Conservation (phyloP, 2,113 vertebrate genomes). For the human region DNA sequence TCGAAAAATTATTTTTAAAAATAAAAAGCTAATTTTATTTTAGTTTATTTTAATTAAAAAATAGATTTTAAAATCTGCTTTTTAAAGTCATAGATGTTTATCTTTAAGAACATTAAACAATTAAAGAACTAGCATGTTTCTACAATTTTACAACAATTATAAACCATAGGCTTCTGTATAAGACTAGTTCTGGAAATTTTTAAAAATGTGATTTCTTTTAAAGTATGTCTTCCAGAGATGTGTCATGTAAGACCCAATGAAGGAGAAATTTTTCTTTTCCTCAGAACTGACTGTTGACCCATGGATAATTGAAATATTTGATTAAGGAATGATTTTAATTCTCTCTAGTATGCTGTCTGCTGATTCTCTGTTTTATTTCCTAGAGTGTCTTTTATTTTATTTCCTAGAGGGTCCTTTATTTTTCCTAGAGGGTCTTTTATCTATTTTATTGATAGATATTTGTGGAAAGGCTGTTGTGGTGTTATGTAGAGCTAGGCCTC, state of each 20-base stretch:
- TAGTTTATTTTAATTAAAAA: too few species aligned
- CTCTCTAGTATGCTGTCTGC: background rate
- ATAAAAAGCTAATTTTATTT: background rate
- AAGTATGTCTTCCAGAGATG: background rate
- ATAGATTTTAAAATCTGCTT: too few species aligned
- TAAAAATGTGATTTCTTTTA: background rate
- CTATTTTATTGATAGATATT: background rate
- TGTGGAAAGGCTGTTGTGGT: background rate
- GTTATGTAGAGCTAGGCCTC: background rate
- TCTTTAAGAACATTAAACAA: too few species aligned
- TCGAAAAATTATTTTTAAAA: slow-evolving; percentile 33
- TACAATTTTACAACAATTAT: background rate
- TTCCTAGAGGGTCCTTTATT: background rate
- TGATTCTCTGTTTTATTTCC: background rate
- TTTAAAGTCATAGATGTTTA: too few species aligned
- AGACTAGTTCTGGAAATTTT: background rate
- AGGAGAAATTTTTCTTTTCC: background rate
- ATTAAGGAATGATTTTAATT: background rate
- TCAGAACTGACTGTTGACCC: background rate
- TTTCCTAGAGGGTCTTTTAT: background rate
- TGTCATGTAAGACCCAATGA: background rate
- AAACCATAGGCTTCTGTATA: background rate
- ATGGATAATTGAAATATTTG: background rate
- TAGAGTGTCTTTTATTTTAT: background rate
- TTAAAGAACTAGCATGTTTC: background rate